Conservation (phyloP, 2,888 invertebrate species). For the Brassicogethes aeneus region DNA sequence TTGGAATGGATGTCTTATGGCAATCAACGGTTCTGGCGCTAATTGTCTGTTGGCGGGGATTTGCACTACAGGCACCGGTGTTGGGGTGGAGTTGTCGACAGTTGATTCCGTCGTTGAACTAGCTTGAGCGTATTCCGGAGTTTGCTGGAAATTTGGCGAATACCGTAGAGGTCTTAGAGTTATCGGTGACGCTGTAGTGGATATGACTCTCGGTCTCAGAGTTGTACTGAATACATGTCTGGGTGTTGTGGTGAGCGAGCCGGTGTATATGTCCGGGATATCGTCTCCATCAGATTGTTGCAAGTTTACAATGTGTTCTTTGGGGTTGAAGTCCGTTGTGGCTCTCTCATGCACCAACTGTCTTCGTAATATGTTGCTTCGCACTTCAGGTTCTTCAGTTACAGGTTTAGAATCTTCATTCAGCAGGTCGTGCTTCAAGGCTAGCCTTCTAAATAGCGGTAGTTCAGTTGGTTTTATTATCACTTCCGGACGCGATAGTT, state of each 20-base stretch:
- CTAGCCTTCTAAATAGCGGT: constrained; percentile 26
- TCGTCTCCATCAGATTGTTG: constrained; percentile 57
- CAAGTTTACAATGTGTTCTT: constrained; percentile 47
- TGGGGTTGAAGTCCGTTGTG: constrained; percentile 41
- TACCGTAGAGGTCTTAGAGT: constrained; percentile 23
- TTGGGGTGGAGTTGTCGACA: constrained; percentile 37
- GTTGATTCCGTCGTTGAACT: constrained; percentile 43
- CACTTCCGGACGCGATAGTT: constrained; percentile 33
- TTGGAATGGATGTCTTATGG: constrained; percentile 41
- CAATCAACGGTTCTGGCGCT: constrained; percentile 33
- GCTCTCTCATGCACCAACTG: constrained; percentile 50
- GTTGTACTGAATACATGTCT: constrained; percentile 61
- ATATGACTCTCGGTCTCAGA: constrained; percentile 49
- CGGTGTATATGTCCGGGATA: constrained; percentile 59
- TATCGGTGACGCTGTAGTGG: constrained; percentile 31
- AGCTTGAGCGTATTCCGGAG: constrained; percentile 25
- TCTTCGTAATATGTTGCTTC: constrained; percentile 53
- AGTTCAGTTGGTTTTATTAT: constrained; percentile 29
- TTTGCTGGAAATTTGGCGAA: constrained; percentile 23
- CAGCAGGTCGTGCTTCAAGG: constrained; percentile 34
- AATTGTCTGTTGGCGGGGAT: constrained; percentile 37
- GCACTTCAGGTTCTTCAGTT: constrained; percentile 43
- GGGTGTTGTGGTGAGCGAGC: constrained; percentile 53
- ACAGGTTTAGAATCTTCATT: constrained; percentile 43
- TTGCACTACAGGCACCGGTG: constrained; percentile 47